Base-by-base conservation (phyloP, 2,888 invertebrate genomes). In the Conops quadrifasciatus region DNA sequence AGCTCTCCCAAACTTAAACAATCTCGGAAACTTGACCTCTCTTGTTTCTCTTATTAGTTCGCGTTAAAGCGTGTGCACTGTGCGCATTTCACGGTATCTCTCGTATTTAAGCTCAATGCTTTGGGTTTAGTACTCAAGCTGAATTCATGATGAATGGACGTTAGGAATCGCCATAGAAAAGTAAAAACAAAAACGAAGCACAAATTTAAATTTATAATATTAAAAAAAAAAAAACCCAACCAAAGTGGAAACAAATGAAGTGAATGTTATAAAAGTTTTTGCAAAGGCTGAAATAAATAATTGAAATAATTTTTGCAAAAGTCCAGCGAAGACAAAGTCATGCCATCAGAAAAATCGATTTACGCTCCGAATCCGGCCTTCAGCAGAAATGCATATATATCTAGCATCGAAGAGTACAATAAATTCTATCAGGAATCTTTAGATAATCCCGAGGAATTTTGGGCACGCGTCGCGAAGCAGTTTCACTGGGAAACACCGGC, bases 391-490 rank as follows among this genome's bases (percentile, higher is more conserved):
- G 89, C 92, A 36, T 88, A 93, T 85, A 89, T 94, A 79, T 89
- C 89, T 66, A 90, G 90, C 72, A 88, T 93, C 86, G 89, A 90
- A 28, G 90, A 94, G 80, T 98, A 98, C 84, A 88, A 89, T 78
- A 89, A 91, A 79, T 91, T 96, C 91, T 92, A 98, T 86, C 89
- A 92, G 80, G 89, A 91, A 81, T 97, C 97, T 0, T 87, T 98
- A 74, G 92, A 95, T 67, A 90, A 95, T 81, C 97, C 98, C 0
- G 93, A 92, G 77, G 90, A 89, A 71, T 99, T 99, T 87, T 99
- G 98, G 99, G 91, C 91, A 30, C 92, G 94, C 78, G 93, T 98
- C 77, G 93, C 95, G n/a, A 91, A 93, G 78, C 92, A 97, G 83
- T 97, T 98, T 83, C 91, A 96, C 85, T 99, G 97, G 95, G 94